Percentiles rank a stretch among this genome's conserved stretches.
These are phyloP conservation scores for Poecilia gillii DNA, from an alignment of 2,797 vertebrate species.

Conservation along the genomic window DNA sequence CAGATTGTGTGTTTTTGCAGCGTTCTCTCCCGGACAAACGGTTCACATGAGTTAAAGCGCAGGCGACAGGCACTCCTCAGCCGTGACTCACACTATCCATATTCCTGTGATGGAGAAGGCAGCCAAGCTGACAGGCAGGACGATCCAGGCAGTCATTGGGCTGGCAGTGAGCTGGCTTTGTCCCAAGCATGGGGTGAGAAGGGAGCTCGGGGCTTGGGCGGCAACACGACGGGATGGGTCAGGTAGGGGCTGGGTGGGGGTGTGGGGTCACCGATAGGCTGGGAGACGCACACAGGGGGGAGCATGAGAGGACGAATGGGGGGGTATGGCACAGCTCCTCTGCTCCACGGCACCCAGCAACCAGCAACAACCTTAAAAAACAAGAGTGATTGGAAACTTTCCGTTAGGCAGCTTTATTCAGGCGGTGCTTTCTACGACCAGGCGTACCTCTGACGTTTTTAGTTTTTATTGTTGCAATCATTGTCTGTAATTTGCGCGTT, in stretches of 20 bases:
- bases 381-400: not conserved
- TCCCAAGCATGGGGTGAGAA: slow-evolving; percentile 84
- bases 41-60: slow-evolving; percentile 5
- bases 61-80: not conserved
- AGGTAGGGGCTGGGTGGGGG: slow-evolving; percentile 65
- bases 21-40: not conserved
- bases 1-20: too few relatives aligned
- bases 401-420: not conserved
- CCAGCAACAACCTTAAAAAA: slow-evolving; percentile 56
- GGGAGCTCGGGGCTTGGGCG: slow-evolving; percentile 64
- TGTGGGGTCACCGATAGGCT: slow-evolving; percentile 71
- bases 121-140: slow-evolving; percentile 93
- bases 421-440: not conserved
- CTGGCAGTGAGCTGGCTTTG: slow-evolving; percentile 81
- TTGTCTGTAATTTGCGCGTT: not conserved
- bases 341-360: slow-evolving; percentile 70
- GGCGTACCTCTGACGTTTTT: not conserved
- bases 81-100: slow-evolving; percentile 92
- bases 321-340: slow-evolving; percentile 69
- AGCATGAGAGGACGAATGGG: slow-evolving; percentile 75
- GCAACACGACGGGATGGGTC: slow-evolving; percentile 53
- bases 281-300: slow-evolving; percentile 71
- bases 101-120: slow-evolving; percentile 95
- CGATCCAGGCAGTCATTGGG: slow-evolving; percentile 97
- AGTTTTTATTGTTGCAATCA: not conserved